Conservation (phyloP, 2,888 invertebrate genomes). For the Trachelus troglodyta region DNA sequence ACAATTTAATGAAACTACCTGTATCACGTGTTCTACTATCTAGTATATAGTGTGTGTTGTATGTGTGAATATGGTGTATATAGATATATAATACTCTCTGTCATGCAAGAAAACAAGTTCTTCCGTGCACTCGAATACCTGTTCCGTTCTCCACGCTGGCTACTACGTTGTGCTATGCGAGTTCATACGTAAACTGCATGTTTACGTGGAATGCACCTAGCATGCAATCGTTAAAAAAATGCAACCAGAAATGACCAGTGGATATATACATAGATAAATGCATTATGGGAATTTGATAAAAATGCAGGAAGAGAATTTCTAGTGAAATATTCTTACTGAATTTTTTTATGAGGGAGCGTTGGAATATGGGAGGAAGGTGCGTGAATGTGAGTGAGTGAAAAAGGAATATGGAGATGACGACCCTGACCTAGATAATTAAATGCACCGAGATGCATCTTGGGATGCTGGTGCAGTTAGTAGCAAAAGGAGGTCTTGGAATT, state of each 20-base stretch:
- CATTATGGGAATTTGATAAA: no score
- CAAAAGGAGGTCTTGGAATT: no score
- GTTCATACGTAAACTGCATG: conserved; percentile 28
- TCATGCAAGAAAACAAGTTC: background rate
- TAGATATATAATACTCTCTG: no score
- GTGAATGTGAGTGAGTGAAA: background rate
- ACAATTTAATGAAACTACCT: background rate
- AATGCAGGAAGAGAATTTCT: no score
- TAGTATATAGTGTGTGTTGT: no score
- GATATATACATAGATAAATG: no score
- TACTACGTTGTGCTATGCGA: conserved; percentile 18
- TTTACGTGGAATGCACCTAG: conserved; percentile 33
- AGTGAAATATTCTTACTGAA: no score
- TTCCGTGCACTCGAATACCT: background rate
- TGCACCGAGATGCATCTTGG: conserved; percentile 40
- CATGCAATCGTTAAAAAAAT: conserved; percentile 24
- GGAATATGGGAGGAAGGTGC: no score
- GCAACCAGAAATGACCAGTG: no score
- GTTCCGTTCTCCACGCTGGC: conserved; percentile 14
- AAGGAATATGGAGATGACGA: conserved; percentile 48
- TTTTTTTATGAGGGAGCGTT: conserved; percentile 24
- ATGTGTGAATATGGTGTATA: no score
- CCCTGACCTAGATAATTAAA: conserved; percentile 61
- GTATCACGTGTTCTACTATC: no score
- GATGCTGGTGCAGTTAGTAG: conserved; percentile 40